Percentiles rank a stretch among this genome's conserved stretches.
Conservation (phyloP, 2,113 vertebrate species). For the Mungos mungo region DNA sequence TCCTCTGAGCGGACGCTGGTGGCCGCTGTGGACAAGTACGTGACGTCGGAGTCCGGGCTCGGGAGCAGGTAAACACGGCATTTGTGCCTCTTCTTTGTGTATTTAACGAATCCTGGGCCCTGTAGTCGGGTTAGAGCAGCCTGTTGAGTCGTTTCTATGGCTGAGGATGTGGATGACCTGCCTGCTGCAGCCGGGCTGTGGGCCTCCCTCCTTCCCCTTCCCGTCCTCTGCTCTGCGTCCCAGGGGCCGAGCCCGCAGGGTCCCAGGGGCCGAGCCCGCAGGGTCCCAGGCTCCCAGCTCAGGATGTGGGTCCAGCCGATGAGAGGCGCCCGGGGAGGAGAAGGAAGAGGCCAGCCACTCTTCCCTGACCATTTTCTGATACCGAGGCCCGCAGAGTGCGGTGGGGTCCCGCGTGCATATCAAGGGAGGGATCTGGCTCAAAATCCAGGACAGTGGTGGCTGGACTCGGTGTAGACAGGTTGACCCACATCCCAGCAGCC, state of each 20-base stretch:
- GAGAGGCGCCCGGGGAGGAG: not conserved
- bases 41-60: constrained; percentile 76
- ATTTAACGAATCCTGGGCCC: accelerated
- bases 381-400: not conserved
- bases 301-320: not conserved
- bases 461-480: not conserved
- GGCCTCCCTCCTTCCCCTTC: not conserved
- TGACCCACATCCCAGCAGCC: not conserved
- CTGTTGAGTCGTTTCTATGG: accelerated
- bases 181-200: accelerated
- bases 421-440: not conserved
- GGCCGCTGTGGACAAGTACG: constrained; percentile 48
- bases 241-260: not conserved
- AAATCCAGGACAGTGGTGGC: accelerated
- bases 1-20: constrained; percentile 68
- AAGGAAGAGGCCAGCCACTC: accelerated
- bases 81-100: not conserved
- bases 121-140: accelerated
- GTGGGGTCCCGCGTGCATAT: accelerated
- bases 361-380: accelerated
- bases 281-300: not conserved
- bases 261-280: not conserved
- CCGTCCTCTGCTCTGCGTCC: accelerated
- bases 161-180: not conserved
- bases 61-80: constrained; percentile 84